Base-by-base conservation (phyloP, 2,113 vertebrate species). In the Strigops habroptila region DNA sequence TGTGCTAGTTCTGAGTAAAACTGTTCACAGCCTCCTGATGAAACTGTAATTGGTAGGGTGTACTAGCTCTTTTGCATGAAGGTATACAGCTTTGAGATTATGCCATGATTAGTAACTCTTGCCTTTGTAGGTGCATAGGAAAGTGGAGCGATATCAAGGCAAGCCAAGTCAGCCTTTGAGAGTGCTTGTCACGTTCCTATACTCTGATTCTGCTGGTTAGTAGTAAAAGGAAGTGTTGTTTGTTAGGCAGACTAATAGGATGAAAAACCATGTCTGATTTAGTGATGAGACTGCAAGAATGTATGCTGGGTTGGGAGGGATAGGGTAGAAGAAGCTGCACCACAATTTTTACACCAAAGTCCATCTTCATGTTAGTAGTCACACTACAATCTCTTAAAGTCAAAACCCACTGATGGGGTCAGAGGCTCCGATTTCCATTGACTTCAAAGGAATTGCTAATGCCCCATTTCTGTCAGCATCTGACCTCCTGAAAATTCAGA, bases 371-470 rank as follows among this genome's bases (percentile, higher is more conserved):
- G 7, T 14, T 19, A 28, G 27, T 9, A 57, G 68, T 67, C 63
- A n/a, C 55, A 22, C 46, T 74, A 17, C 68, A 85, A 85, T 80
- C 41, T 88, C 53, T 41, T 35, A 59, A 37, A 80, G 83, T 62
- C 60, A 81, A 85, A 93, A 62, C 37, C 41, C 62, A 2, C 65
- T 52, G 74, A 76, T 63, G 68, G 67, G 41, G 11, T 41, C 57
- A 77, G 57, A 41, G 35, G 27, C 85, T 77, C 16, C 52, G 69
- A 65, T 91, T 95, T 90, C 57, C 57, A 53, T 2, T 73, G 48
- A 78, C 70, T 95, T 93, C 84, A 93, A 82, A 93, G 77, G 93
- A 94, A 91, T 89, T 93, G 77, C 70, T 89, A 82, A 84, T 92
- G 81, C 39, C 44, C 7, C 3, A 11, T 87, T 95, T 89, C 86